Conservation (phyloP, 2,797 vertebrate species). For the Pitangus sulphuratus region DNA sequence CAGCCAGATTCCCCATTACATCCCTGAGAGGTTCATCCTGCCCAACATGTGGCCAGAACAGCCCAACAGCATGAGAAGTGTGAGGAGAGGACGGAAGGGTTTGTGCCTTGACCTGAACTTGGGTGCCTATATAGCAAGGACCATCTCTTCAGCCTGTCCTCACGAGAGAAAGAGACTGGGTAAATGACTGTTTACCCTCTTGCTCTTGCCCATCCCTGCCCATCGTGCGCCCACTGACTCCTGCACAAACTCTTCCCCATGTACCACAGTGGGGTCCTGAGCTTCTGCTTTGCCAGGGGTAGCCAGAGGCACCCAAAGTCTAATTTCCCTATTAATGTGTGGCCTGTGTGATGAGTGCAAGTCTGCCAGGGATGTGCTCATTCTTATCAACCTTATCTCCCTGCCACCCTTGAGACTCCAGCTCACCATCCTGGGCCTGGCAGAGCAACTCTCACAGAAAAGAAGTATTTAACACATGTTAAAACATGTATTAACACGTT, state of each 20-base stretch:
- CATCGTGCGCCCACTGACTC: accelerated
- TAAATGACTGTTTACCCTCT: background rate
- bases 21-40: background rate
- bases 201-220: background rate
- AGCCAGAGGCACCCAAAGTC: background rate
- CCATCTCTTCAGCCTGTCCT: background rate
- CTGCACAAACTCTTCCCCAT: background rate
- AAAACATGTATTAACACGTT: background rate
- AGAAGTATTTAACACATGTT: background rate
- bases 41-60: accelerated
- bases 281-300: background rate
- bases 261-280: background rate
- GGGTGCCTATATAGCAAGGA: accelerated
- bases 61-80: accelerated
- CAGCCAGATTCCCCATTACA: background rate
- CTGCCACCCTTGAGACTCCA: background rate
- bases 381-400: background rate
- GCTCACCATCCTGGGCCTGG: background rate
- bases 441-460: background rate
- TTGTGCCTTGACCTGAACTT: accelerated
- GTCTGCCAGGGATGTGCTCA: accelerated
- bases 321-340: accelerated
- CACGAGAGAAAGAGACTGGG: background rate
- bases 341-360: accelerated
- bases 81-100: accelerated